Evolutionary conservation across 2,888 invertebrate genomes (phyloP).

Genomic region (Dinocampus coccinellae): DNA sequence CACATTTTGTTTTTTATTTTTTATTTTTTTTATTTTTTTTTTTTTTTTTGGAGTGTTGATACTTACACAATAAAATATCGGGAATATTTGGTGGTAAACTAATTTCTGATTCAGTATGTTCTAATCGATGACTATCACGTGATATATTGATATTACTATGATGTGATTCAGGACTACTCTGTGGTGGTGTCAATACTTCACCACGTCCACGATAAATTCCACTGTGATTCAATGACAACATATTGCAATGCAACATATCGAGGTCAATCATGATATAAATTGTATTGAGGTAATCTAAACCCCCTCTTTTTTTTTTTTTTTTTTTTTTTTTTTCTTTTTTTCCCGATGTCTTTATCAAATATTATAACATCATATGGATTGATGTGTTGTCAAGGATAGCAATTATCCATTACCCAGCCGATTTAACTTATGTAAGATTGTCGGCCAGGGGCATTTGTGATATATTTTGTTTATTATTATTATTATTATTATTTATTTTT

Average conservation of each 20-base stretch:
- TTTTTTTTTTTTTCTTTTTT: too few relatives aligned
- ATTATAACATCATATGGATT: neutral
- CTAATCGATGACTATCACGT: conserved; percentile 57
- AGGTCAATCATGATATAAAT: conserved; percentile 44
- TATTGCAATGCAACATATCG: conserved; percentile 61
- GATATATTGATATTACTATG: conserved; percentile 44
- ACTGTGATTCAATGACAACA: conserved; percentile 55
- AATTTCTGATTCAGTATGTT: conserved; percentile 58
- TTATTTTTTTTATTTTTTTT: too few relatives aligned
- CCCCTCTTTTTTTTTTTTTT: too few relatives aligned
- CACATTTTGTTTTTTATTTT: too few relatives aligned
- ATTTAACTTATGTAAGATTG: conserved; percentile 20
- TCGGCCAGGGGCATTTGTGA: conserved; percentile 28
- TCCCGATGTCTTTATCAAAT: conserved; percentile 4
- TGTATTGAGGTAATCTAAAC: neutral
- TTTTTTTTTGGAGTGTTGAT: too few relatives aligned
- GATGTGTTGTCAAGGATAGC: neutral
- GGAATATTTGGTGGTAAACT: conserved; percentile 63
- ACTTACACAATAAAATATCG: conserved; percentile 66
- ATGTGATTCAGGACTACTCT: conserved; percentile 67
- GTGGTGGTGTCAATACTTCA: conserved; percentile 65
- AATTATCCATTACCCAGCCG: neutral
- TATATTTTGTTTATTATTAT: neutral
- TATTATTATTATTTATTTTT: too few relatives aligned
- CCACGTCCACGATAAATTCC: conserved; percentile 56